Percentiles rank a stretch among this genome's conserved stretches.
These are phyloP conservation scores for Tiliacea citrago DNA, from an alignment of 2,888 invertebrate species.

Conservation along the genomic window DNA sequence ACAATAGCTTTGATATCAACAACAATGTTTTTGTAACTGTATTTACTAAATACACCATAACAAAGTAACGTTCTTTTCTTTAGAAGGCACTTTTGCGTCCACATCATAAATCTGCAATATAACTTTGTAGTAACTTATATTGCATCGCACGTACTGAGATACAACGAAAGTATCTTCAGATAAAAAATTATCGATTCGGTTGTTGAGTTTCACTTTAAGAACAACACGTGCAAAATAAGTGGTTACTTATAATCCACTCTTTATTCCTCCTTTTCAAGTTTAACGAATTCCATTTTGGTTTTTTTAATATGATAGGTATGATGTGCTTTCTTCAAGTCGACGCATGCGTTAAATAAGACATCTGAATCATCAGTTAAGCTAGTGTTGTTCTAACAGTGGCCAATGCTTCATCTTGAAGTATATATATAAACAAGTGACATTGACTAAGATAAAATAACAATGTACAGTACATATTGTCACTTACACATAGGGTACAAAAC, in stretches of 20 bases:
- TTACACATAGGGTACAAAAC: conserved; percentile 70
- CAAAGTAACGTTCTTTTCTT: not conserved
- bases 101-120: not conserved
- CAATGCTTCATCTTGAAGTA: conserved; percentile 24
- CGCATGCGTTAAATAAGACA: not conserved
- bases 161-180: not conserved
- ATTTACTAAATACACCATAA: not conserved
- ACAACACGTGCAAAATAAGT: not conserved
- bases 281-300: too few species aligned
- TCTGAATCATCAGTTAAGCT: conserved; percentile 25
- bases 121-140: not conserved
- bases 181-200: not conserved
- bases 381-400: conserved; percentile 41
- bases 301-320: too few species aligned
- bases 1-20: conserved; percentile 13
- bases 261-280: too few species aligned
- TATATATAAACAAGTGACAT: conserved; percentile 64
- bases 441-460: conserved; percentile 67
- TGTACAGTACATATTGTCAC: conserved; percentile 77
- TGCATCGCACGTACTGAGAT: not conserved
- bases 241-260: not conserved
- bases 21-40: not conserved
- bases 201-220: not conserved
- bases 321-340: not conserved
- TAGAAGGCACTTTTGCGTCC: not conserved